Evolutionary conservation across 2,113 vertebrate species (phyloP).

Genomic region (Felis chaus): DNA sequence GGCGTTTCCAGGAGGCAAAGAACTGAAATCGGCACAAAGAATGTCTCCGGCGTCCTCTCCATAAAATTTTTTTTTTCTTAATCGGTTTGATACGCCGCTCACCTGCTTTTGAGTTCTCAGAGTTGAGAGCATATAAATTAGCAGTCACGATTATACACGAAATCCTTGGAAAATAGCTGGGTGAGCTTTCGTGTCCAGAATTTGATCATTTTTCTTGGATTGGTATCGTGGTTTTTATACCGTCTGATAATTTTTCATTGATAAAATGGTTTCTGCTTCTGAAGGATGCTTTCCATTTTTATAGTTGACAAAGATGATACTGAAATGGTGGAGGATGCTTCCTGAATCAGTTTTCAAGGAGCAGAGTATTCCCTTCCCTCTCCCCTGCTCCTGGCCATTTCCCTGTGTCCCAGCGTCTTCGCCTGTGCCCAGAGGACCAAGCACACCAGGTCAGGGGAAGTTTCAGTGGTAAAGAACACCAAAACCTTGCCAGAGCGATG

Average conservation of each 20-base stretch:
- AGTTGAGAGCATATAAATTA: background rate
- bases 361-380: background rate
- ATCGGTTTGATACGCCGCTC: background rate
- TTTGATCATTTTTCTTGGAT: background rate
- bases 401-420: background rate
- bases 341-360: background rate
- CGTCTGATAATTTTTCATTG: background rate
- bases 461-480: background rate
- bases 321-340: background rate
- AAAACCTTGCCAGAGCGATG: background rate
- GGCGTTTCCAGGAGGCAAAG: background rate
- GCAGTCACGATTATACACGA: background rate
- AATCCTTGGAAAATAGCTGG: background rate
- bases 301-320: background rate
- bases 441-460: background rate
- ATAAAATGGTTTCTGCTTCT: slow-evolving; percentile 24
- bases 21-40: background rate
- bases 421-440: background rate
- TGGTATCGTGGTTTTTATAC: background rate
- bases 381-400: background rate
- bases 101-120: background rate
- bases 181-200: background rate
- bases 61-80: background rate
- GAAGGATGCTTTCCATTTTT: background rate
- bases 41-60: background rate